Evolutionary conservation across 2,888 invertebrate genomes (phyloP).

Genomic region (Cybosia mesomella): DNA sequence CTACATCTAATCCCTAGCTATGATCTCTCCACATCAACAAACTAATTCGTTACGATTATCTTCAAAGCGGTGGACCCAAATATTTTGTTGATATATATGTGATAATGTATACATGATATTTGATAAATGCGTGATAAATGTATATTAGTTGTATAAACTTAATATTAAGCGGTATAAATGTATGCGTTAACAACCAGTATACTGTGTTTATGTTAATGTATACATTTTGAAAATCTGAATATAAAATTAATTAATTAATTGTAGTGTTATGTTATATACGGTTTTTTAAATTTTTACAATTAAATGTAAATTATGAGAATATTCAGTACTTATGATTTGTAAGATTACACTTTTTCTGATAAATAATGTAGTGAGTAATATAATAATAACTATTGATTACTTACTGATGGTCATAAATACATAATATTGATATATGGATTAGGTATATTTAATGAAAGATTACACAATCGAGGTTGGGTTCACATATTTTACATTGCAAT

Average conservation of each 20-base stretch:
- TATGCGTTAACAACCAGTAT: background rate
- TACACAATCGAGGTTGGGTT: constrained; percentile 31
- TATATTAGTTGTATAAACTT: background rate
- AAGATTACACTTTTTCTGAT: constrained; percentile 1
- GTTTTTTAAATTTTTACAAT: background rate
- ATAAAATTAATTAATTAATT: background rate
- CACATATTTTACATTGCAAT: constrained; percentile 33
- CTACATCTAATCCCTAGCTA: constrained; percentile 39
- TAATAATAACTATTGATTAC: background rate
- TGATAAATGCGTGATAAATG: constrained; percentile 12
- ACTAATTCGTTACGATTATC: constrained; percentile 79
- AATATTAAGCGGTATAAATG: background rate
- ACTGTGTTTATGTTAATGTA: background rate
- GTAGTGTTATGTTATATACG: background rate
- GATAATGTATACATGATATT: constrained; percentile 8
- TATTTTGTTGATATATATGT: constrained; percentile 46
- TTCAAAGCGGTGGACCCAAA: constrained; percentile 79
- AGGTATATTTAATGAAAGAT: constrained; percentile 40
- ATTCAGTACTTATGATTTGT: background rate
- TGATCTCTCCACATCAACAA: constrained; percentile 31
- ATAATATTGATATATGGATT: background rate
- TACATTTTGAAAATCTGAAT: background rate
- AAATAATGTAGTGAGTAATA: constrained; percentile 7
- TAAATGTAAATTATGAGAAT: background rate
- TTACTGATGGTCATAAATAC: background rate